phyloP scores from a whole-genome alignment of 2,113 vertebrate genomes.

The Platysteira castanea region DNA sequence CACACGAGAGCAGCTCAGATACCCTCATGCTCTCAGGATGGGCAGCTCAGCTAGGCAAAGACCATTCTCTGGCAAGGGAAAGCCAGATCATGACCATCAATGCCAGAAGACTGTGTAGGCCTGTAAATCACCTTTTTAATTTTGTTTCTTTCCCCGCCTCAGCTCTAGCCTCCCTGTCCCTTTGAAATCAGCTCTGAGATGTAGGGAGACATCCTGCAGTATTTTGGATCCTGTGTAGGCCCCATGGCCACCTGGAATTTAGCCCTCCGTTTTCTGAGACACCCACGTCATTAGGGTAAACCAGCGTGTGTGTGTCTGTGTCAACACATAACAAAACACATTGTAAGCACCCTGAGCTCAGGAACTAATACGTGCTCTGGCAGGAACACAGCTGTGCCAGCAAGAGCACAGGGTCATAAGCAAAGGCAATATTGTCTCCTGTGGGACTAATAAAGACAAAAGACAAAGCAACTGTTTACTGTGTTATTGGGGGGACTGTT shows the following conservation, averaged over 20 bases:
- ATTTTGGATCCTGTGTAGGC: not conserved
- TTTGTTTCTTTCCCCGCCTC: rapidly evolving
- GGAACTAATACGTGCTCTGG: conserved; percentile 55
- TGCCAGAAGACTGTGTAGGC: not conserved
- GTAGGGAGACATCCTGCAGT: not conserved
- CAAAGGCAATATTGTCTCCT: conserved; percentile 45
- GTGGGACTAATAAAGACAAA: conserved; percentile 43
- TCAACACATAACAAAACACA: conserved; percentile 56
- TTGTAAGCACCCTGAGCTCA: conserved; percentile 47
- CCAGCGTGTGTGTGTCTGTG: not conserved
- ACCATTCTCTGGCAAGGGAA: not conserved
- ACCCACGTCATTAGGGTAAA: not conserved
- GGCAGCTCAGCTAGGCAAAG: not conserved
- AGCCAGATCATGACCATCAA: not conserved
- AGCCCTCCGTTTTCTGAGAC: not conserved
- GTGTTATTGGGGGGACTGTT: not conserved
- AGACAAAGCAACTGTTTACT: conserved; percentile 49
- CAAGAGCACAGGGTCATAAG: conserved; percentile 28
- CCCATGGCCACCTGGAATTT: not conserved
- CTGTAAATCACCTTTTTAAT: not conserved
- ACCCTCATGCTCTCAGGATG: not conserved
- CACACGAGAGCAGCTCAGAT: not conserved
- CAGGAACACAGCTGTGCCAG: conserved; percentile 26
- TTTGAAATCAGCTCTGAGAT: not conserved
- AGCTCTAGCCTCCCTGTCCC: not conserved